A percentile compares a stretch with the other conserved stretches of the same genome.
Evolutionary conservation across 2,113 vertebrate genomes (phyloP).

Genomic region (Promerops cafer): DNA sequence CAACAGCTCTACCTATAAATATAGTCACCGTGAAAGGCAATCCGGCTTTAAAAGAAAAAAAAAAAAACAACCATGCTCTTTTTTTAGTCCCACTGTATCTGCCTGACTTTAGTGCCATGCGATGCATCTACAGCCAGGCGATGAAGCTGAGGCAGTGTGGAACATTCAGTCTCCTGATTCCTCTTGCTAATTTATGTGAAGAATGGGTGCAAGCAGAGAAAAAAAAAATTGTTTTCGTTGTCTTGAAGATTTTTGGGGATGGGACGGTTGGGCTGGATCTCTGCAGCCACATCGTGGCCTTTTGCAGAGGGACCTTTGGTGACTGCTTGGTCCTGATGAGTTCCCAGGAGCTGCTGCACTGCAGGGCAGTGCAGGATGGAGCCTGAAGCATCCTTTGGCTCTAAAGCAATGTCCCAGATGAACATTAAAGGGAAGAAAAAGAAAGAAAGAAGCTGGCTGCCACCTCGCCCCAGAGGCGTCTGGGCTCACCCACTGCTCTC

Average conservation of each 20-base stretch:
- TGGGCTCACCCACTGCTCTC: background rate
- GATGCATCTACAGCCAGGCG: rapidly evolving
- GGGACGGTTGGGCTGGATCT: background rate
- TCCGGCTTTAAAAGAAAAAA: background rate
- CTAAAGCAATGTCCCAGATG: background rate
- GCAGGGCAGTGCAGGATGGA: background rate
- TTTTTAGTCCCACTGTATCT: slow-evolving; percentile 43
- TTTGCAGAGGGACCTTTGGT: background rate
- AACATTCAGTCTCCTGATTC: background rate
- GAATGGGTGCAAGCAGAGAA: background rate
- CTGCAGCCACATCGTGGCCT: rapidly evolving
- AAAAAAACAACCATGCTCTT: background rate
- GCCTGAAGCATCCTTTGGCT: background rate
- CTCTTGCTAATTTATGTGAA: background rate
- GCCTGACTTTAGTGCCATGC: slow-evolving; percentile 6
- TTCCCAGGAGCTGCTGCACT: background rate
- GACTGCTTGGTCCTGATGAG: background rate
- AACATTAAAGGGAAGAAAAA: background rate
- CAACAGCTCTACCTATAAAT: slow-evolving; percentile 61
- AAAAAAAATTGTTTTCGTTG: rapidly evolving
- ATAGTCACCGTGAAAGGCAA: slow-evolving; percentile 15
- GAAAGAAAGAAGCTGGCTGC: background rate
- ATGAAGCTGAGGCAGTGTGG: background rate
- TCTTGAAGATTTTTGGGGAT: background rate
- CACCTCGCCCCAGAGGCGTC: background rate